phyloP scores from a whole-genome alignment of 2,888 invertebrate species.

The Diadegma fenestrale region DNA sequence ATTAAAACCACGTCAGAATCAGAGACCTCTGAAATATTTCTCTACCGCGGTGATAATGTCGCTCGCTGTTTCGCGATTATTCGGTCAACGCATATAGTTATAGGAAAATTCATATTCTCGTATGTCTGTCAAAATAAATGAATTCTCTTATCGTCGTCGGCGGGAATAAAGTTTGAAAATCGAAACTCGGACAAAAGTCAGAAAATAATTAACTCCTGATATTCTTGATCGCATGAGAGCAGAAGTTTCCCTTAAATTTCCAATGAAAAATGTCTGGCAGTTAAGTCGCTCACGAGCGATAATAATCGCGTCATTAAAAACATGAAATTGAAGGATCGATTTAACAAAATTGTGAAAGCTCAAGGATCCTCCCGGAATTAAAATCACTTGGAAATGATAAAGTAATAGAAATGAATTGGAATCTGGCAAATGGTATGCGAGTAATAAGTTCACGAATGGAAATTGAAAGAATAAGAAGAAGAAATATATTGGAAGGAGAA shows the following conservation, averaged over 20 bases:
- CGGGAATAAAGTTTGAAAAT: not conserved
- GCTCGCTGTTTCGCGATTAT: not conserved
- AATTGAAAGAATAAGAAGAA: constrained; percentile 5
- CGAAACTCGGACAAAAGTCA: not conserved
- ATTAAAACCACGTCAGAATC: constrained; percentile 2
- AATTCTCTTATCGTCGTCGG: not conserved
- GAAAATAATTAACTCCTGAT: not conserved
- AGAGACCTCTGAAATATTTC: not conserved
- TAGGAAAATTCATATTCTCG: not conserved
- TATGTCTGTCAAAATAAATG: not conserved
- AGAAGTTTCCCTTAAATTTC: not conserved
- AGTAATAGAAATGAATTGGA: constrained; percentile 13
- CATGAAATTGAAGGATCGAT: not conserved
- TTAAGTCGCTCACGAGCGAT: not conserved
- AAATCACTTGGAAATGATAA: constrained; percentile 1
- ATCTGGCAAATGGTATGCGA: not conserved
- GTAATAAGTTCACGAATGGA: constrained; percentile 15
- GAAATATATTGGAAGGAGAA: not conserved
- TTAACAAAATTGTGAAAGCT: not conserved
- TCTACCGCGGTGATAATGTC: not conserved
- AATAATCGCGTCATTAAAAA: not conserved
- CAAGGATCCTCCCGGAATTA: not conserved
- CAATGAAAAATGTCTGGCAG: not conserved
- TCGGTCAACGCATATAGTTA: not conserved
- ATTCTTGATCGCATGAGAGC: not conserved